Percentiles rank a stretch among this genome's conserved stretches.
Conservation (phyloP, 2,888 invertebrate species). For the Drosophila macrospina region DNA sequence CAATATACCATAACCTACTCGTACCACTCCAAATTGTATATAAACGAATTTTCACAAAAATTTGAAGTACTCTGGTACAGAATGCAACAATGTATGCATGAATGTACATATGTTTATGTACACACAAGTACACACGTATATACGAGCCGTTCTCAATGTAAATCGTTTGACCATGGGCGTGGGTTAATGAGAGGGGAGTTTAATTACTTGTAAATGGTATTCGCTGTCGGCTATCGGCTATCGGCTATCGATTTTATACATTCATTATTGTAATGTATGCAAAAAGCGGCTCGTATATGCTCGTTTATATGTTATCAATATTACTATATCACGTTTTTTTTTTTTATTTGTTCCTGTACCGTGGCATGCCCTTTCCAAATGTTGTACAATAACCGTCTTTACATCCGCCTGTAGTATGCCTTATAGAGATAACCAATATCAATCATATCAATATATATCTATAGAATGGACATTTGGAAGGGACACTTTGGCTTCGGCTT, state of each 20-base stretch:
- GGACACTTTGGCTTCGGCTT: constrained; percentile 53
- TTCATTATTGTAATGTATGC: neutral
- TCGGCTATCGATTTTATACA: constrained; percentile 20
- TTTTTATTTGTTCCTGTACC: constrained; percentile 14
- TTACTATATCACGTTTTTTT: constrained; percentile 31
- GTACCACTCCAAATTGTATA: constrained; percentile 46
- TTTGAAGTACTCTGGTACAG: constrained; percentile 34
- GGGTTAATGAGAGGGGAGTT: neutral
- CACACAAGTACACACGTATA: constrained; percentile 24
- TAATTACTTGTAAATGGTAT: constrained; percentile 24
- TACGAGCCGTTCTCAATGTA: constrained; percentile 14
- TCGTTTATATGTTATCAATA: constrained; percentile 36
- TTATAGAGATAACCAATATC: constrained; percentile 51
- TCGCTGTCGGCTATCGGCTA: neutral
- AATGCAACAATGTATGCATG: constrained; percentile 59
- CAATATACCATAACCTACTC: constrained; percentile 1
- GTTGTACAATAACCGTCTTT: constrained; percentile 36
- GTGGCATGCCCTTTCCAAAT: constrained; percentile 53
- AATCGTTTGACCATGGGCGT: constrained; percentile 16
- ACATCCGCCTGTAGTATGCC: constrained; percentile 57
- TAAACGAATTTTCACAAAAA: constrained; percentile 35
- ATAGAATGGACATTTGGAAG: constrained; percentile 33
- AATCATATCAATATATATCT: constrained; percentile 26
- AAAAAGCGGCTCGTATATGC: constrained; percentile 32
- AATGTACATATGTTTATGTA: constrained; percentile 52